Conservation (phyloP, 1,140 invertebrate genomes). For the Rhopalosiphum maidis region DNA sequence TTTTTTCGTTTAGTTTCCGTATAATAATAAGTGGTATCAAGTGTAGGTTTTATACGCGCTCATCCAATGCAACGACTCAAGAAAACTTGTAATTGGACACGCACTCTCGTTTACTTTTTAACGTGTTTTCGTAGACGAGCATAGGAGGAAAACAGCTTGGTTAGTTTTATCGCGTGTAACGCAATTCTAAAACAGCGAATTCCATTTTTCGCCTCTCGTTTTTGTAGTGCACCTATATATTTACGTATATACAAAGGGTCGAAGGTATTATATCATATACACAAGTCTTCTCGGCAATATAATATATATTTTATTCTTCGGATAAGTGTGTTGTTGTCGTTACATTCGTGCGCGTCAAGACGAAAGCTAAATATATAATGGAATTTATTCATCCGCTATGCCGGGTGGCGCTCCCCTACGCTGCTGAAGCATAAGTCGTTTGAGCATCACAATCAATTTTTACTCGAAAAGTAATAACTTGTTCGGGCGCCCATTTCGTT, state of each 20-base stretch:
- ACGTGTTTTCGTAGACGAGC: neutral
- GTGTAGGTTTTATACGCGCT: neutral
- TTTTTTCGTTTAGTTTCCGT: neutral
- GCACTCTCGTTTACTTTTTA: slow-evolving; percentile 11
- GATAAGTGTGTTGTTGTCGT: slow-evolving; percentile 20
- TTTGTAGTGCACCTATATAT: neutral
- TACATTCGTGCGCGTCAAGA: neutral
- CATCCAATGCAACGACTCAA: neutral
- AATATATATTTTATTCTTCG: neutral
- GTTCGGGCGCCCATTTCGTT: neutral
- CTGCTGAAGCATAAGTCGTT: neutral
- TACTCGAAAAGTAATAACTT: neutral
- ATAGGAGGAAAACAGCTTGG: neutral
- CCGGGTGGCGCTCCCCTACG: no score
- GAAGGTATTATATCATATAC: neutral
- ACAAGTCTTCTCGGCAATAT: neutral
- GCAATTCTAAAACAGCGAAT: neutral
- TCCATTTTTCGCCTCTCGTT: neutral
- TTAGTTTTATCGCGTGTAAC: slow-evolving; percentile 21
- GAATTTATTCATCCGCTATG: neutral
- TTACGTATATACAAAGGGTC: neutral
- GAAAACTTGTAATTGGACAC: slow-evolving; percentile 34
- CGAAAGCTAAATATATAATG: neutral
- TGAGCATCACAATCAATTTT: neutral
- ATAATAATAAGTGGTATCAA: neutral